phyloP scores from a whole-genome alignment of 2,113 vertebrate genomes.

The Semnornis frantzii region DNA sequence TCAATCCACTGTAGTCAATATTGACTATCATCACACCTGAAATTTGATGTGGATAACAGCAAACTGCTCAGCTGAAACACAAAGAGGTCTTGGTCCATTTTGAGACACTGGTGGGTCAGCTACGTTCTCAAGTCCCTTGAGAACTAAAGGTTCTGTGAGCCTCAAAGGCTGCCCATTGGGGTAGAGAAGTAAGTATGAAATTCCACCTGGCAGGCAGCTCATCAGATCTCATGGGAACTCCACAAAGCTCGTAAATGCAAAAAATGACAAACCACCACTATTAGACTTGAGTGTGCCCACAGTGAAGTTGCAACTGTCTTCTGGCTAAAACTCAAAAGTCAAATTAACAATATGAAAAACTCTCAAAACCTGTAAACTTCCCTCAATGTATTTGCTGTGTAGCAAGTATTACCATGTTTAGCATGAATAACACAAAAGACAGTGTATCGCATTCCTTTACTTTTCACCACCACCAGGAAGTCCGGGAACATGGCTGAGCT shows the following conservation, averaged over 20 bases:
- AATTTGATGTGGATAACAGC: neutral
- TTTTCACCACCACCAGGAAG: neutral
- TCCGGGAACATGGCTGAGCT: neutral
- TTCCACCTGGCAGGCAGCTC: neutral
- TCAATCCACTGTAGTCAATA: neutral
- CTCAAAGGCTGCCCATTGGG: neutral
- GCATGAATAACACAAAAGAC: neutral
- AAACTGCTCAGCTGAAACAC: neutral
- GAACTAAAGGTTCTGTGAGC: neutral
- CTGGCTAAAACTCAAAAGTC: neutral
- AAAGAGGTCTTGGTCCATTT: neutral
- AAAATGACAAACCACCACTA: neutral
- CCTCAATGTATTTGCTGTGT: neutral
- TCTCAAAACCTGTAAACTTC: neutral
- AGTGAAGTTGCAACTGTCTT: neutral
- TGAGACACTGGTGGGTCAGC: neutral
- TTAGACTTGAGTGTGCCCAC: neutral
- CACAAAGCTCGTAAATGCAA: neutral
- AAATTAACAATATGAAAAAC: neutral
- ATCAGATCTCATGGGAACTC: neutral
- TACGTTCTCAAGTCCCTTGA: neutral
- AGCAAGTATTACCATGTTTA: neutral
- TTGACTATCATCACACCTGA: neutral
- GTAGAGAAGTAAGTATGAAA: neutral
- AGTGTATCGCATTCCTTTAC: neutral